Percentiles rank a stretch among this genome's conserved stretches.
Evolutionary conservation across 2,888 invertebrate genomes (phyloP).

Genomic region (Resseliella maxima): DNA sequence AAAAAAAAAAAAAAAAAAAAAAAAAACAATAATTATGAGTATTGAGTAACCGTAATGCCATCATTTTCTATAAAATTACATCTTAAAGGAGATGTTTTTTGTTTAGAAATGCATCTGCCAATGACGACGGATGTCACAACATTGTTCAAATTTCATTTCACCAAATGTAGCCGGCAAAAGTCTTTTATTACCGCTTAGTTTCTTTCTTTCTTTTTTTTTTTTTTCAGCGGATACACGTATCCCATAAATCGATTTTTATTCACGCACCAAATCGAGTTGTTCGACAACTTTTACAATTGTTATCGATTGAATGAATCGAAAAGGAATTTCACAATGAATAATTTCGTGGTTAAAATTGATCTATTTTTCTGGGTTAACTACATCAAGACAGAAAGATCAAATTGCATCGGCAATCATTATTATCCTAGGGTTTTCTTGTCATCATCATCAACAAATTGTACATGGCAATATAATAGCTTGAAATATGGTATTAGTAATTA

Average conservation of each 20-base stretch:
- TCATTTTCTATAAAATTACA: background rate
- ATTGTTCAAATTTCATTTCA: background rate
- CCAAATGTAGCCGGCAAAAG: background rate
- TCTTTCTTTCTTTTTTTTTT: background rate
- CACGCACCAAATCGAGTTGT: background rate
- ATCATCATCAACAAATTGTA: background rate
- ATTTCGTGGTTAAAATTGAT: slow-evolving; percentile 11
- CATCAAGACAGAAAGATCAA: background rate
- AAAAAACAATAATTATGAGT: background rate
- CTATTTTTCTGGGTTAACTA: background rate
- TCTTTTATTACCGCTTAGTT: too few species aligned
- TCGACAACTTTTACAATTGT: slow-evolving; percentile 1
- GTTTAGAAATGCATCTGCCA: background rate
- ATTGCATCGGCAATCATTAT: background rate
- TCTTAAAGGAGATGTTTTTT: background rate
- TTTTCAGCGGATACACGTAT: background rate
- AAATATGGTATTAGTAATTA: background rate
- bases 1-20: too few species aligned
- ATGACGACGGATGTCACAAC: background rate
- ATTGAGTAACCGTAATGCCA: background rate
- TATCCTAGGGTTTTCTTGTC: background rate
- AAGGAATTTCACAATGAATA: background rate
- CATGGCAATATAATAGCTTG: background rate
- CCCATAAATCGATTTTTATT: too few species aligned
- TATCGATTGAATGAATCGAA: slow-evolving; percentile 1